phyloP scores from a whole-genome alignment of 2,888 invertebrate genomes.

The Sphaeridia pumilis region DNA sequence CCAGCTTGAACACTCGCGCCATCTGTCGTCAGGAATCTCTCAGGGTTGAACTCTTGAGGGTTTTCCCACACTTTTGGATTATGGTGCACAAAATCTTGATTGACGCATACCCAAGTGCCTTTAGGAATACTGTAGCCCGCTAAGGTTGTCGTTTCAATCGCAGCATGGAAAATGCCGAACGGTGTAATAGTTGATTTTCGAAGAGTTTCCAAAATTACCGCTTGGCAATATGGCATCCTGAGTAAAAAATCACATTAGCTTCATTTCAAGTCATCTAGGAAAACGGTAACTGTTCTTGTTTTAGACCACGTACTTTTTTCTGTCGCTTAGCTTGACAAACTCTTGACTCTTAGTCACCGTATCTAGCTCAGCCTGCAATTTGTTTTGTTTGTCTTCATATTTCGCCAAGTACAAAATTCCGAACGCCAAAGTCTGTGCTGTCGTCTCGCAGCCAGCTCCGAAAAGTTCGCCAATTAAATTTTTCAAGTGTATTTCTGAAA shows the following conservation, averaged over 20 bases:
- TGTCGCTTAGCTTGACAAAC: background rate
- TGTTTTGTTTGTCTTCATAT: slow-evolving; percentile 1
- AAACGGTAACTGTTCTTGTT: background rate
- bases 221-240: slow-evolving; percentile 23
- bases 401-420: slow-evolving; percentile 7
- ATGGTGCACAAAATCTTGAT: slow-evolving; percentile 16
- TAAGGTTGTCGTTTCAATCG: slow-evolving; percentile 3
- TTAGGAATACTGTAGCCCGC: slow-evolving; percentile 17
- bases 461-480: slow-evolving; percentile 3
- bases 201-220: slow-evolving; percentile 20
- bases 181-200: slow-evolving; percentile 16
- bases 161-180: slow-evolving; percentile 15
- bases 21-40: slow-evolving; percentile 20
- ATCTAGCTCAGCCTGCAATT: slow-evolving; percentile 8
- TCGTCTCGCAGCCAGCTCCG: slow-evolving; percentile 10
- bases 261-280: too few relatives aligned
- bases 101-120: slow-evolving; percentile 9
- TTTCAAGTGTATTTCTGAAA: background rate
- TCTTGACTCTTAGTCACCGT: background rate
- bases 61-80: slow-evolving; percentile 22
- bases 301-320: slow-evolving; percentile 4
- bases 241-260: too few relatives aligned
- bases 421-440: slow-evolving; percentile 4
- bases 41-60: slow-evolving; percentile 19
- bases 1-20: slow-evolving; percentile 8